Conservation (phyloP, 1,140 invertebrate genomes). For the Drosophila jambulina region DNA sequence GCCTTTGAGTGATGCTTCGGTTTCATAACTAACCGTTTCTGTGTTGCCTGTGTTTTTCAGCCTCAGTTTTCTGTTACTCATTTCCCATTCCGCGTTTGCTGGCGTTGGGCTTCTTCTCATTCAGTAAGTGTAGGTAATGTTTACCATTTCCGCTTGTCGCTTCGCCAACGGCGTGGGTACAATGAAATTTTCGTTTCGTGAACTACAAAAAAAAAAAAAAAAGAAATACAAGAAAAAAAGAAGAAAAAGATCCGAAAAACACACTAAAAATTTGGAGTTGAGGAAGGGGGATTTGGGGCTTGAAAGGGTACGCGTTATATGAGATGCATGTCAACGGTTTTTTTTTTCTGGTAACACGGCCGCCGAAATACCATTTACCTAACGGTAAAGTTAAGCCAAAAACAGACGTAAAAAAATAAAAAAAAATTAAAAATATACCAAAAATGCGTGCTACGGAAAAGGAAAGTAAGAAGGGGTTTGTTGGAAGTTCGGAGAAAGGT, state of each 20-base stretch:
- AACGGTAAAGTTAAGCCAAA: conserved; percentile 55
- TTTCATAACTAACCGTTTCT: conserved; percentile 80
- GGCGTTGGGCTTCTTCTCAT: conserved; percentile 39
- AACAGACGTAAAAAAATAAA: neutral
- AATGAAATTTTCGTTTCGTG: conserved; percentile 72
- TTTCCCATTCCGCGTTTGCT: conserved; percentile 56
- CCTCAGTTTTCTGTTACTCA: conserved; percentile 41
- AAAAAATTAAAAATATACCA: conserved; percentile 3
- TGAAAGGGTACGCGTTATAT: conserved; percentile 68
- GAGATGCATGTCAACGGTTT: conserved; percentile 79
- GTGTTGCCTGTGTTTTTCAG: conserved; percentile 17
- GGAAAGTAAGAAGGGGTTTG: conserved; percentile 45
- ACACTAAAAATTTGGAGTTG: conserved; percentile 1
- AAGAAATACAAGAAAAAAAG: conserved; percentile 50
- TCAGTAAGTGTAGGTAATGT: conserved; percentile 78
- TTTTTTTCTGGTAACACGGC: conserved; percentile 41
- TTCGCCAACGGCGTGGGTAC: conserved; percentile 73
- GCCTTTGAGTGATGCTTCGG: conserved; percentile 79
- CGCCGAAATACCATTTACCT: conserved; percentile 73
- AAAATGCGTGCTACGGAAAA: conserved; percentile 61
- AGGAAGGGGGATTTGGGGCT: neutral
- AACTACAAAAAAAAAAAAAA: conserved; percentile 60
- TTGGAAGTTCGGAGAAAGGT: conserved; percentile 21
- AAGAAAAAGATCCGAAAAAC: conserved; percentile 28
- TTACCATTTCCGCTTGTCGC: conserved; percentile 81